Percentiles rank a stretch among this genome's conserved stretches.
Conservation (phyloP, 2,888 invertebrate species). For the Augochlorella aurata region DNA sequence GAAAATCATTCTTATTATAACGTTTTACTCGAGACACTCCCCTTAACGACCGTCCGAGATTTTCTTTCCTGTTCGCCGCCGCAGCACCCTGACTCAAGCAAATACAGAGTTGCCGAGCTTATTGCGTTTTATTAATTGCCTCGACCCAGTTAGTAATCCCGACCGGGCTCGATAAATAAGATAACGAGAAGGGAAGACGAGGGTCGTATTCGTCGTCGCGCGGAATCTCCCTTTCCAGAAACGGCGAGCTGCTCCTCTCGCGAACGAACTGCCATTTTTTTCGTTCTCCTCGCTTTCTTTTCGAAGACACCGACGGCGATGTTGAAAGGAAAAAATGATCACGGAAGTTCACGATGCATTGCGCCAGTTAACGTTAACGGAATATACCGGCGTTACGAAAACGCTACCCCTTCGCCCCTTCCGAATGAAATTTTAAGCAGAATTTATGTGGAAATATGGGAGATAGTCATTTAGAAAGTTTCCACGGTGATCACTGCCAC, state of each 20-base stretch:
- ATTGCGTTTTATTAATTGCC: conserved; percentile 68
- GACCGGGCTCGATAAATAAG: conserved; percentile 51
- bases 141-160: conserved; percentile 62
- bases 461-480: background rate
- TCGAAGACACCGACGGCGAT: background rate
- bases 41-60: conserved; percentile 29
- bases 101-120: conserved; percentile 56
- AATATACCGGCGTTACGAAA: background rate
- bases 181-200: conserved; percentile 41
- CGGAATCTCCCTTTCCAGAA: background rate
- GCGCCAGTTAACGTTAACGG: conserved; percentile 21
- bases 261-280: conserved; percentile 11
- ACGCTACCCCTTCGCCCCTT: background rate
- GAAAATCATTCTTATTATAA: too few relatives aligned
- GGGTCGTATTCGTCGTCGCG: conserved; percentile 7
- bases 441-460: conserved; percentile 12
- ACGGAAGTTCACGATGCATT: conserved; percentile 16
- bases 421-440: conserved; percentile 19
- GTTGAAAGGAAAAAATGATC: conserved; percentile 20
- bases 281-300: background rate
- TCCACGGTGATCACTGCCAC: background rate
- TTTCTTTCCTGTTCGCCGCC: conserved; percentile 20
- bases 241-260: background rate
- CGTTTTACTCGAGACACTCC: too few relatives aligned
- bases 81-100: conserved; percentile 7